phyloP scores from a whole-genome alignment of 1,140 invertebrate species.

The Pogonognathellus flavescens region DNA sequence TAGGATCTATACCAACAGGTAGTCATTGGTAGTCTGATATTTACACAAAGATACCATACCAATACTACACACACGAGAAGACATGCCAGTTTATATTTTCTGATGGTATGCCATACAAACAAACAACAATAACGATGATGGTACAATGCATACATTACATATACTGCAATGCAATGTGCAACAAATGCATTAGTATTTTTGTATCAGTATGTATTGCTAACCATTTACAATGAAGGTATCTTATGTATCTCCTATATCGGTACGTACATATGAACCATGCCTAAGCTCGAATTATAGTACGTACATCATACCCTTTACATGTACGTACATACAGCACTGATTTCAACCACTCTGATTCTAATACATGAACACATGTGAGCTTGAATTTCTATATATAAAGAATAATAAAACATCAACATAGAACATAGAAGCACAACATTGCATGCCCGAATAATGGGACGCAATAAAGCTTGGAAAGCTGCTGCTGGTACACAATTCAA shows the following conservation, averaged over 20 bases:
- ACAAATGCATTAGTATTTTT: constrained; percentile 1
- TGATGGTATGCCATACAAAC: background rate
- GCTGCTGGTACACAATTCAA: background rate
- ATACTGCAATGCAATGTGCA: background rate
- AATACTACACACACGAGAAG: background rate
- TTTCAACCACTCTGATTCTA: background rate
- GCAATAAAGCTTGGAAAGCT: background rate
- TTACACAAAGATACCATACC: background rate
- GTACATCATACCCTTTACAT: too few relatives aligned
- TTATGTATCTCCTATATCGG: too few relatives aligned
- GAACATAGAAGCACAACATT: constrained; percentile 4
- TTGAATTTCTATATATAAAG: background rate
- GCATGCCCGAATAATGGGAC: background rate
- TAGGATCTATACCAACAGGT: background rate
- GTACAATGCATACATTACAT: background rate
- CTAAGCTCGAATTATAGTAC: too few relatives aligned
- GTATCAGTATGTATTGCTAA: background rate
- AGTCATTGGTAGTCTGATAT: background rate
- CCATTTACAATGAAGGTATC: background rate
- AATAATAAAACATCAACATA: constrained; percentile 13
- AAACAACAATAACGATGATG: background rate
- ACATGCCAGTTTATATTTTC: background rate
- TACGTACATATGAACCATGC: too few relatives aligned
- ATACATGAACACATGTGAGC: background rate
- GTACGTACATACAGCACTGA: background rate